These are phyloP conservation scores for Leucophenga montana DNA, from an alignment of 2,888 invertebrate genomes.

Conservation along the genomic window DNA sequence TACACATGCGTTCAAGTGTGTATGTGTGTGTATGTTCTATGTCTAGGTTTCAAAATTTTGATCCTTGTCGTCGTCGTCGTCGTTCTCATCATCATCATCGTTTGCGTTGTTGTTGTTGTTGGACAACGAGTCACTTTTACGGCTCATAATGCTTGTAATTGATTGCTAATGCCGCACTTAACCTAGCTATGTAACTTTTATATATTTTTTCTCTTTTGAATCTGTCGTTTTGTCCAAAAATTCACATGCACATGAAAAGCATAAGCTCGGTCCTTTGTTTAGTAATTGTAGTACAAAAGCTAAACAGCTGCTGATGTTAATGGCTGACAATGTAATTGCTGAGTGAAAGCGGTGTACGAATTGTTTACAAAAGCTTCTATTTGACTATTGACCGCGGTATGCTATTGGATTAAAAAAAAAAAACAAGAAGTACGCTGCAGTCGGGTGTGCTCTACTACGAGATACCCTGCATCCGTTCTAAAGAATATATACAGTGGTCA, in stretches of 20 bases:
- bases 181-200: conserved; percentile 38
- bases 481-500: too few species aligned
- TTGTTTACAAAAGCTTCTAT: too few species aligned
- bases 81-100: not conserved
- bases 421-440: too few species aligned
- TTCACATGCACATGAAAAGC: conserved; percentile 1
- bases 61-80: not conserved
- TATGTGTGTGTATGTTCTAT: conserved; percentile 18
- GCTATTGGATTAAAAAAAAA: too few species aligned
- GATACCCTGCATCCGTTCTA: too few species aligned
- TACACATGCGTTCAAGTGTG: not conserved
- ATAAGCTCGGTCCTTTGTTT: not conserved
- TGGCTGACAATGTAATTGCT: too few species aligned
- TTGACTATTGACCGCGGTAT: too few species aligned
- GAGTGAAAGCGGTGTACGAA: too few species aligned
- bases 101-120: conserved; percentile 32
- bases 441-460: too few species aligned
- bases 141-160: conserved; percentile 58
- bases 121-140: conserved; percentile 57
- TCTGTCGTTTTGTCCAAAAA: not conserved
- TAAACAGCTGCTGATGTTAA: too few species aligned
- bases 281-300: too few species aligned
- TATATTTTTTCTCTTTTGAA: not conserved
- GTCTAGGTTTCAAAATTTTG: too few species aligned
- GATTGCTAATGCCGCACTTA: conserved; percentile 58